Evolutionary conservation across 1,140 invertebrate genomes (phyloP), one percentile per base, ranked within the genome.

Genomic region (Heliconius nattereri): DNA sequence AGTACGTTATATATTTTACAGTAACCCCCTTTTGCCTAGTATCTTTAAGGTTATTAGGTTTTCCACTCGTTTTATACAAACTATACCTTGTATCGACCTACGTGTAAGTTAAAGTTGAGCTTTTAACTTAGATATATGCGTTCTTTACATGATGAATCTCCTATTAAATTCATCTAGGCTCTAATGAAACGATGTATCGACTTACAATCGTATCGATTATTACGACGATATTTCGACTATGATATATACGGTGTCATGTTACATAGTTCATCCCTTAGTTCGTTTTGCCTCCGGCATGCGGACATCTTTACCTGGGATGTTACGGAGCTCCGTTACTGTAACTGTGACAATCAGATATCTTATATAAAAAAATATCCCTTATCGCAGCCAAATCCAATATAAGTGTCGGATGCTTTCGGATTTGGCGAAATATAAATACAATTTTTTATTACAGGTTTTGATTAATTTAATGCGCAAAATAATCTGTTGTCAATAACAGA

Each of bases 1-100:
- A 94, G 90, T 89, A 86, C 81, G 85, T 90, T 91, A 90, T 89
- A 92, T 89, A 80, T 89, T 92, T 90, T 90, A 92, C 90, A 87
- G 86, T 93, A 89, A 90, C 86, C 89, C 89, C 89, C 91, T 19
- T 57, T 92, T 37, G 91, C 90, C 90, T 92, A 91, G 89, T 91
- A 88, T 87, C 84, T 81, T 89, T 91, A 92, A 92, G 89, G 83
- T 86, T 91, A 89, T 92, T 91, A 90, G 91, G 89, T 93, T 94
- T 94, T 93, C 91, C 91, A 94, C 90, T 92, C 90, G 87, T 94
- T 94, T 94, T 94, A 93, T 94, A 94, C 92, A 94, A 92, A 91
- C 85, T 86, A 92, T 92, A 94, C 89, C 86, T 89, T 90, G 81
- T 92, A 92, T 89, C 86, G 78, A 89, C 90, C 86, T 91, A 92